Percentiles rank a stretch among this genome's conserved stretches.
Evolutionary conservation across 2,888 invertebrate genomes (phyloP).

Genomic region (Meghimatium bilineatum): DNA sequence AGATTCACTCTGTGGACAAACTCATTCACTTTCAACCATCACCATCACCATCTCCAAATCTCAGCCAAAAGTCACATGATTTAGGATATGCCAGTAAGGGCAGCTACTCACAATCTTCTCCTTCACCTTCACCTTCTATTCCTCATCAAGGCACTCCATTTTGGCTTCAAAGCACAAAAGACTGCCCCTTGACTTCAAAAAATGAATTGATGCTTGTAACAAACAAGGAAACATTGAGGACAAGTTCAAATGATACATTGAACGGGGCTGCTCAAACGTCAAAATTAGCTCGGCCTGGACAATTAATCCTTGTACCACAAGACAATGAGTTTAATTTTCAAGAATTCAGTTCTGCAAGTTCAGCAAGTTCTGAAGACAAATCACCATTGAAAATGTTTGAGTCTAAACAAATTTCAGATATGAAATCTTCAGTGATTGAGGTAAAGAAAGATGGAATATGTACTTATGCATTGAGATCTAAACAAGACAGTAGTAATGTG

Average conservation of each 20-base stretch:
- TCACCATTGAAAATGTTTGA: conserved; percentile 44
- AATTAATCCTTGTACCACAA: conserved; percentile 62
- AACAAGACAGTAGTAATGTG: conserved; percentile 21
- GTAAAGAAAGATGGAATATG: conserved; percentile 40
- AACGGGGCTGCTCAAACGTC: neutral
- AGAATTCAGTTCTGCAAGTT: conserved; percentile 62
- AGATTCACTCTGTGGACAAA: conserved; percentile 1
- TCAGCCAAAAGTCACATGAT: conserved; percentile 45
- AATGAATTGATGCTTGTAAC: conserved; percentile 35
- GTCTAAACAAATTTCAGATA: conserved; percentile 16
- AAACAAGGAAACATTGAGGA: conserved; percentile 37
- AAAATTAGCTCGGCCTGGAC: conserved; percentile 50
- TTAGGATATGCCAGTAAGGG: conserved; percentile 41
- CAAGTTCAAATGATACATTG: conserved; percentile 13
- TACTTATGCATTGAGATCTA: neutral
- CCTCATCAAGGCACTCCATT: conserved; percentile 38
- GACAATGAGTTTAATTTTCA: conserved; percentile 64
- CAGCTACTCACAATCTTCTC: conserved; percentile 44
- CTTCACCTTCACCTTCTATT: conserved; percentile 42
- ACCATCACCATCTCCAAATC: conserved; percentile 30
- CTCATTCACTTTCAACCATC: conserved; percentile 14
- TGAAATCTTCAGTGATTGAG: conserved; percentile 42
- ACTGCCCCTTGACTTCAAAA: conserved; percentile 24
- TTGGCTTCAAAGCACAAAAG: conserved; percentile 37
- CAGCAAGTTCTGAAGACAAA: conserved; percentile 58